A percentile compares a stretch with the other conserved stretches of the same genome.
phyloP scores from a whole-genome alignment of 2,797 vertebrate genomes.

The Petrocephalus sullivani region DNA sequence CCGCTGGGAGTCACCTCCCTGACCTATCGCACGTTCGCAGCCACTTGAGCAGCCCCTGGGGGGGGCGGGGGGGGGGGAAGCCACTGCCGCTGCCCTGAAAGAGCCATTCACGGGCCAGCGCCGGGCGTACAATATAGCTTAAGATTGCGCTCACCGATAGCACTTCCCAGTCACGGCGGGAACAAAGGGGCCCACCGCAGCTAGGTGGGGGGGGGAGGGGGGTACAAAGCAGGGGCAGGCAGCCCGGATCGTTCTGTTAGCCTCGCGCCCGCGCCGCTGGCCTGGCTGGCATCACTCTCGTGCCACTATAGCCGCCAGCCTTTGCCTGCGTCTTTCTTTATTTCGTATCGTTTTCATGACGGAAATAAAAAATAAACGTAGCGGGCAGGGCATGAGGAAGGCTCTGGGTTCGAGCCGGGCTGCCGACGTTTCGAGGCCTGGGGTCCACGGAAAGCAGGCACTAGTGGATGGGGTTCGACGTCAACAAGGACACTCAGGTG shows the following conservation, averaged over 20 bases:
- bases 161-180: conserved; percentile 51
- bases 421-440: neutral
- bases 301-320: conserved; percentile 33
- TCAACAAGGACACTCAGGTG: neutral
- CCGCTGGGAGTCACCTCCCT: conserved; percentile 63
- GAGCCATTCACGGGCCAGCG: conserved; percentile 54
- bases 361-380: neutral
- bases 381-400: neutral
- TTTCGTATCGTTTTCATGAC: neutral
- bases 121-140: conserved; percentile 62
- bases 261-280: conserved; percentile 49
- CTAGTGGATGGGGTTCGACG: neutral
- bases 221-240: conserved; percentile 59
- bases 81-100: conserved; percentile 47
- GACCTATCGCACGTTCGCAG: conserved; percentile 78
- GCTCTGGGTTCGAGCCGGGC: neutral
- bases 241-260: conserved; percentile 61
- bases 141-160: conserved; percentile 65
- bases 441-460: neutral
- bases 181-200: conserved; percentile 67
- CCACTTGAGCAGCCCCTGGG: conserved; percentile 53
- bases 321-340: neutral
- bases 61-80: conserved; percentile 29
- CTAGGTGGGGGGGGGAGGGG: conserved; percentile 66
- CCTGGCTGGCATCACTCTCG: conserved; percentile 54